phyloP scores from a whole-genome alignment of 2,888 invertebrate genomes.

The Eurytoma californica region DNA sequence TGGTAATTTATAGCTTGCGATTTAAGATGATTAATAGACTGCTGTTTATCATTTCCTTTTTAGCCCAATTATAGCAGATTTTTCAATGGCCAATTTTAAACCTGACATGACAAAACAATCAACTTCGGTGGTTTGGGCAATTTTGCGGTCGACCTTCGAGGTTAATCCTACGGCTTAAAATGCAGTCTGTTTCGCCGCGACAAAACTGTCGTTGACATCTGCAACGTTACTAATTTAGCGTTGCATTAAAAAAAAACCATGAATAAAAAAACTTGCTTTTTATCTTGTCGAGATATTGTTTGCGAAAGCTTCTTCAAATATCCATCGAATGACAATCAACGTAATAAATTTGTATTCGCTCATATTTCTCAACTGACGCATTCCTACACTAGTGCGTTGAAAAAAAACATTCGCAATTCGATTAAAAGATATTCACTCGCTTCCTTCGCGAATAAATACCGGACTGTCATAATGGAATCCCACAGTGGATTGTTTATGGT shows the following conservation, averaged over 20 bases:
- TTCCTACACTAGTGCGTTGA: too few relatives aligned
- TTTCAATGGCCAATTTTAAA: slow-evolving; percentile 3
- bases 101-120: slow-evolving; percentile 40
- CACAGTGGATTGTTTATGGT: slow-evolving; percentile 12
- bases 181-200: slow-evolving; percentile 4
- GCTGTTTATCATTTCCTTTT: not conserved
- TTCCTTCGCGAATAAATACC: slow-evolving; percentile 1
- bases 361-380: too few relatives aligned
- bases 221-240: not conserved
- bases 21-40: not conserved
- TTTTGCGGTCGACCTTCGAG: slow-evolving; percentile 49
- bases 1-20: not conserved
- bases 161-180: slow-evolving; percentile 37
- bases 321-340: too few relatives aligned
- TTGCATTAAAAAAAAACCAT: too few relatives aligned
- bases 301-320: too few relatives aligned
- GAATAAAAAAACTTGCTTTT: too few relatives aligned
- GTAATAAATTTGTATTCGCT: too few relatives aligned
- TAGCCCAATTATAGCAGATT: not conserved
- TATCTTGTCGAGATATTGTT: too few relatives aligned
- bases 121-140: slow-evolving; percentile 31
- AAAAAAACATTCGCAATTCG: too few relatives aligned
- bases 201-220: slow-evolving; percentile 19
- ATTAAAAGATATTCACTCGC: too few relatives aligned
- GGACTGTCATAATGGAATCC: slow-evolving; percentile 16